These are phyloP conservation scores for Macrosiphum euphorbiae DNA, from an alignment of 2,888 invertebrate species.

Conservation along the genomic window DNA sequence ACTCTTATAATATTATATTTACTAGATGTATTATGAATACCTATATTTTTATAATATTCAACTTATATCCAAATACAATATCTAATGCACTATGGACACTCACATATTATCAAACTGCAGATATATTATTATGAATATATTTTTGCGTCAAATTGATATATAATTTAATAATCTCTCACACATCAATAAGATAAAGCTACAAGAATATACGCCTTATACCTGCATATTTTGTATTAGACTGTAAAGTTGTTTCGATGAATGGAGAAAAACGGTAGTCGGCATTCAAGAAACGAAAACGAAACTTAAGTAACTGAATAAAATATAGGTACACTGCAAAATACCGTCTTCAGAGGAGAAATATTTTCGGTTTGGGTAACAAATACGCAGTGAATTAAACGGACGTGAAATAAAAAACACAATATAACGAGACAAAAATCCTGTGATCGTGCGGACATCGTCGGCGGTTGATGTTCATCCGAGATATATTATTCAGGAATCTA, in stretches of 20 bases:
- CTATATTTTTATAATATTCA: too few relatives aligned
- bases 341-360: background rate
- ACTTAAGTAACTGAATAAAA: background rate
- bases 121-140: too few relatives aligned
- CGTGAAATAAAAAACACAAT: background rate
- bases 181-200: too few relatives aligned
- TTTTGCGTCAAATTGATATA: too few relatives aligned
- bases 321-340: background rate
- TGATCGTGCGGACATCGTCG: background rate
- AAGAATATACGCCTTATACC: too few relatives aligned
- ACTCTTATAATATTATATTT: too few relatives aligned
- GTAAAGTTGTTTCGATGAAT: background rate
- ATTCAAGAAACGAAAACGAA: background rate
- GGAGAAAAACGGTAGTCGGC: background rate
- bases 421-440: background rate
- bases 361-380: background rate
- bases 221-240: background rate
- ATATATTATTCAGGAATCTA: background rate
- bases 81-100: too few relatives aligned
- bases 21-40: too few relatives aligned
- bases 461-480: background rate
- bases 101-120: too few relatives aligned
- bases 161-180: too few relatives aligned
- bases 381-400: background rate
- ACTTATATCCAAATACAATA: too few relatives aligned